These are phyloP conservation scores for Pseudachorutes palmiensis DNA, from an alignment of 1,140 invertebrate genomes.

Conservation along the genomic window DNA sequence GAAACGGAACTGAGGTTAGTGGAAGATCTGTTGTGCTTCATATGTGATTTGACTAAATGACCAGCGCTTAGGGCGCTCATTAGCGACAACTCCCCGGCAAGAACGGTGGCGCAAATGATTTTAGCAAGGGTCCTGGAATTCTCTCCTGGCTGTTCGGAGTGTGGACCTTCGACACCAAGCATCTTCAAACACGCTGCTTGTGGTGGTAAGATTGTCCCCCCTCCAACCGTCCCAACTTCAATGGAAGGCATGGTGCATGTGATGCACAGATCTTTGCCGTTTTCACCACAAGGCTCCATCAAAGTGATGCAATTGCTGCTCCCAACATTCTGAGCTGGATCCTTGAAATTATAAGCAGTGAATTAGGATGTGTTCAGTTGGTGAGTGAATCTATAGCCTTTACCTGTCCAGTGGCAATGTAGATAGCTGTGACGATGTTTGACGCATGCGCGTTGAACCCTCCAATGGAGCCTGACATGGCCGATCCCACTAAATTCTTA, in stretches of 20 bases:
- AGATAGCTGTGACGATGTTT: slow-evolving; percentile 97
- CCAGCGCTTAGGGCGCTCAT: slow-evolving; percentile 84
- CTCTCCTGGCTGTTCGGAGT: slow-evolving; percentile 56
- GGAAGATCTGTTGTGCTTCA: slow-evolving; percentile 68
- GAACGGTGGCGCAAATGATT: slow-evolving; percentile 87
- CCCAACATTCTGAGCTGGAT: slow-evolving; percentile 93
- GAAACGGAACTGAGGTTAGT: background rate
- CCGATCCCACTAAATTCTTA: slow-evolving; percentile 93
- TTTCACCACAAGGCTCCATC: slow-evolving; percentile 76
- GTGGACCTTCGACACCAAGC: slow-evolving; percentile 64
- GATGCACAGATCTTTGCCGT: slow-evolving; percentile 79
- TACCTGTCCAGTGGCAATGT: slow-evolving; percentile 91
- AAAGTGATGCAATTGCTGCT: slow-evolving; percentile 95
- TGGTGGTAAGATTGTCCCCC: slow-evolving; percentile 85
- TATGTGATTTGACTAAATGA: slow-evolving; percentile 92
- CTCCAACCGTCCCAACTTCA: slow-evolving; percentile 95
- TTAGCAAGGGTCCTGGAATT: slow-evolving; percentile 83
- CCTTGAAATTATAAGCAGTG: slow-evolving; percentile 45
- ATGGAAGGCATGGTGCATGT: slow-evolving; percentile 97
- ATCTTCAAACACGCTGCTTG: slow-evolving; percentile 90
- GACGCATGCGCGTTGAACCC: slow-evolving; percentile 98
- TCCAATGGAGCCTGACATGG: slow-evolving; percentile 85
- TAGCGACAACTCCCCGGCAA: slow-evolving; percentile 88
- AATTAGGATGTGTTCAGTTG: background rate
- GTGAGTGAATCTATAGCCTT: too few relatives aligned